Evolutionary conservation across 2,888 invertebrate genomes (phyloP).

Genomic region (Tridacna gigas): DNA sequence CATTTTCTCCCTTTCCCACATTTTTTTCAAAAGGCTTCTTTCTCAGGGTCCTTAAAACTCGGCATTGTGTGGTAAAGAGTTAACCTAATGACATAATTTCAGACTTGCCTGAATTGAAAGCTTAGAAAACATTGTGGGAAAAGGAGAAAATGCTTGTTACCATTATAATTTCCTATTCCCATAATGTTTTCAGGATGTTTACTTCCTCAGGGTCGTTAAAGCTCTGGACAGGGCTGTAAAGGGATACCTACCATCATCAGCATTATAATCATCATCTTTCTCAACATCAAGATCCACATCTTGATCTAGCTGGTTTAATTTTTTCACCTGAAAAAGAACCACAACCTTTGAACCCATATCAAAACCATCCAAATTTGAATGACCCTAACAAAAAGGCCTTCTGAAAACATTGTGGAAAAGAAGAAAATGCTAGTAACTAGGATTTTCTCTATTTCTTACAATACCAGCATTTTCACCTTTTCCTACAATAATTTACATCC

Average conservation of each 20-base stretch:
- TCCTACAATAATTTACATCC: not conserved
- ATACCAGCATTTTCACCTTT: constrained; percentile 6
- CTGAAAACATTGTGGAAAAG: not conserved
- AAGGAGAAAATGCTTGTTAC: not conserved
- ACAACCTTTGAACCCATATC: not conserved
- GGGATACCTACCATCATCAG: constrained; percentile 75
- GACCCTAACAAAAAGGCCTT: too few relatives aligned
- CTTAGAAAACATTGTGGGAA: not conserved
- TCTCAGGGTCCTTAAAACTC: too few relatives aligned
- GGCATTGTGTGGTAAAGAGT: too few relatives aligned
- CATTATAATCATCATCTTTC: constrained; percentile 77
- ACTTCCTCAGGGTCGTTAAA: not conserved
- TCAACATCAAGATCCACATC: constrained; percentile 75
- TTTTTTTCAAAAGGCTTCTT: too few relatives aligned
- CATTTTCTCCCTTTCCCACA: too few relatives aligned
- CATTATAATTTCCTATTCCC: not conserved
- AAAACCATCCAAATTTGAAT: too few relatives aligned
- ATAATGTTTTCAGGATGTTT: not conserved
- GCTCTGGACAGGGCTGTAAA: too few relatives aligned
- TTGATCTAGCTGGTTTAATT: constrained; percentile 71
- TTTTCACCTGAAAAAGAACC: constrained; percentile 69
- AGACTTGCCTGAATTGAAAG: too few relatives aligned
- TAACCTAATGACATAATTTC: too few relatives aligned
- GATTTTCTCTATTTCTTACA: not conserved
- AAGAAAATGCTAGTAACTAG: not conserved